Conservation (phyloP, 2,113 vertebrate genomes). For the Bothrops jararaca region DNA sequence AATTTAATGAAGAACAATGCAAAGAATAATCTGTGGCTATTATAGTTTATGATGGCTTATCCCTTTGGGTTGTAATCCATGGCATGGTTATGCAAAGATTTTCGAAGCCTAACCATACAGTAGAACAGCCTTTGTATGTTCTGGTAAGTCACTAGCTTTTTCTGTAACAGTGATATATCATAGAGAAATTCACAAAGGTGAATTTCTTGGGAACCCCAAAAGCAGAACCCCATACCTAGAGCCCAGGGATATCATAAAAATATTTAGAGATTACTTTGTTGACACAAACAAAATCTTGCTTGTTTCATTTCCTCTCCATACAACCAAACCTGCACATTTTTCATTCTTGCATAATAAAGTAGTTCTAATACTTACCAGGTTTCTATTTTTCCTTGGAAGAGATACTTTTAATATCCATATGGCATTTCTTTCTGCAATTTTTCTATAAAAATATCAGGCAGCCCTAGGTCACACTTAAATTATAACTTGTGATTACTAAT, state of each 20-base stretch:
- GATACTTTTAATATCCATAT: not conserved
- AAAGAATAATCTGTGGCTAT: not conserved
- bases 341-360: not conserved
- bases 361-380: not conserved
- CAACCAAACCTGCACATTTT: not conserved
- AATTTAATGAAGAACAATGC: not conserved
- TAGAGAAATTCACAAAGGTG: not conserved
- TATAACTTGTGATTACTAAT: not conserved
- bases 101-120: not conserved
- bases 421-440: not conserved
- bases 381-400: not conserved
- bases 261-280: not conserved
- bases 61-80: not conserved
- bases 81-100: not conserved
- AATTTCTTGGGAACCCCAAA: not conserved
- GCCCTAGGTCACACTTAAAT: not conserved
- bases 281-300: not conserved
- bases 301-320: not conserved
- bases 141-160: not conserved
- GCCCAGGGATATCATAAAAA: not conserved
- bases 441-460: not conserved
- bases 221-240: not conserved
- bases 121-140: not conserved
- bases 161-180: not conserved
- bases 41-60: not conserved